phyloP scores from a whole-genome alignment of 2,797 vertebrate genomes.

The Sebastes iracundus region DNA sequence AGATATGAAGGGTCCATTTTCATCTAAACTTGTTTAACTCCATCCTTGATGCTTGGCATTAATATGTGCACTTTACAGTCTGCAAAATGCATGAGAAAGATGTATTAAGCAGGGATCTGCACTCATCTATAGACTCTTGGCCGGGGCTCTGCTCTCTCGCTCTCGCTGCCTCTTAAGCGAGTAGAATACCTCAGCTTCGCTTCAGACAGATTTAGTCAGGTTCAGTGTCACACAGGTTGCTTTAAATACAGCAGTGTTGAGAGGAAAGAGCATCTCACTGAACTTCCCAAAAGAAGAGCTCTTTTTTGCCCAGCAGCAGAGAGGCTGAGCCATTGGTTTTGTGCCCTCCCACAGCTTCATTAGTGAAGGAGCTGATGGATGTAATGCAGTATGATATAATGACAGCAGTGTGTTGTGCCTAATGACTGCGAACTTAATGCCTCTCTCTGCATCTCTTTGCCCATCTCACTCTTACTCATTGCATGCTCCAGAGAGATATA shows the following conservation, averaged over 20 bases:
- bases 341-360: conserved; percentile 46
- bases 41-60: conserved; percentile 28
- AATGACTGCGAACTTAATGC: conserved; percentile 65
- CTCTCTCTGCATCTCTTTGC: conserved; percentile 35
- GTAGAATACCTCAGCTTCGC: conserved; percentile 51
- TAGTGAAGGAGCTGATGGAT: conserved; percentile 61
- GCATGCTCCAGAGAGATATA: conserved; percentile 20
- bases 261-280: conserved; percentile 20
- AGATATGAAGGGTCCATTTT: conserved; percentile 21
- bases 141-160: conserved; percentile 16
- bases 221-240: conserved; percentile 67
- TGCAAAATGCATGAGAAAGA: conserved; percentile 60
- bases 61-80: conserved; percentile 39
- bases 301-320: conserved; percentile 41
- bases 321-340: conserved; percentile 21
- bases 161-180: conserved; percentile 32
- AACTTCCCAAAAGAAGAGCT: conserved; percentile 38
- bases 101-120: conserved; percentile 53
- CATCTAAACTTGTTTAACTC: conserved; percentile 41
- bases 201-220: conserved; percentile 62
- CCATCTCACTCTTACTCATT: conserved; percentile 15
- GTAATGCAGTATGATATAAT: conserved; percentile 55
- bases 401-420: conserved; percentile 57
- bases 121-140: conserved; percentile 30
- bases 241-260: conserved; percentile 59